Base-by-base conservation (phyloP, 2,113 vertebrate genomes). In the Tragulus kanchil region DNA sequence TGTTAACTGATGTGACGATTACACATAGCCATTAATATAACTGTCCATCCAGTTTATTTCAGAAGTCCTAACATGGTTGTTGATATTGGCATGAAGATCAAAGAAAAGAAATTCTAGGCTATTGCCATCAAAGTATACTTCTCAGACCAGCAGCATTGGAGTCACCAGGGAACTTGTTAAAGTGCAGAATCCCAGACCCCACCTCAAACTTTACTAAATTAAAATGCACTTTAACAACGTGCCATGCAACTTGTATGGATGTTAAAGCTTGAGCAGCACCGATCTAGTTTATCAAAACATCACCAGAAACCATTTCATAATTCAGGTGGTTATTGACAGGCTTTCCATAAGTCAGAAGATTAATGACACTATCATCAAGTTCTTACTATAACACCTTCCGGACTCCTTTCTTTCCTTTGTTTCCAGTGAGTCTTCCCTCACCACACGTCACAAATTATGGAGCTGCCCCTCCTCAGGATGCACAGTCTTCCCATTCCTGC, bases 1-100 rank as follows among this genome's bases (percentile, higher is more conserved):
- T 36, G 25, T 93, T 50, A 90, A 84, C 36, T 73, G 13, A 64
- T 26, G 11, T 65, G 59, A 79, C 5, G 52, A 73, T 26, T 61
- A 16, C 54, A 69, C 36, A 1, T 54, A 26, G 9, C 36, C 79
- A 21, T 59, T 58, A n/a, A n/a, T 21, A 36, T 48, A 77, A 62
- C 12, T 28, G 16, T 69, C 12, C 8, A n/a, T 54, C 25, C 10
- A 85, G 10, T 14, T 94, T 56, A 31, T 79, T 79, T 73, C 64
- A 95, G 45, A 75, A 87, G 78, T 84, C 31, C n/a, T 73, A 58
- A 59, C 36, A 17, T 26, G 17, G 21, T 26, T 77, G 31, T 71
- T 89, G 83, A 85, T 28, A 59, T 65, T 78, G 86, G 10, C 26
- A 56, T 61, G 78, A 96, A 97, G 73, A 82, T 82, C 54, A 61